These are phyloP conservation scores for Pteromalus puparum DNA, from an alignment of 1,140 invertebrate species.

Conservation along the genomic window DNA sequence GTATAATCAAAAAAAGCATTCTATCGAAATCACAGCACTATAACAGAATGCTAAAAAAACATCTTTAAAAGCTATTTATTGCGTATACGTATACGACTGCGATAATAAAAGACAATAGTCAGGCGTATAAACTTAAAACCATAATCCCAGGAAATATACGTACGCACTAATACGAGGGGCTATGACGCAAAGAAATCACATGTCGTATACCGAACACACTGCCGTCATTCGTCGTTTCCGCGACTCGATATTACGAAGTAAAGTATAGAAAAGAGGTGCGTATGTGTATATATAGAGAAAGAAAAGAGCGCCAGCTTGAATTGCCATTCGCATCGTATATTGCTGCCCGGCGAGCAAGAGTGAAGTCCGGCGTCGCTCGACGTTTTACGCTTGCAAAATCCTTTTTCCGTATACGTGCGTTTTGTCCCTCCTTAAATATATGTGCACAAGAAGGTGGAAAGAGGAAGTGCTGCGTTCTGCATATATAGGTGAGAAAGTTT, in stretches of 20 bases:
- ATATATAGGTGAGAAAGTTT: conserved; percentile 29
- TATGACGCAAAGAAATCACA: not conserved
- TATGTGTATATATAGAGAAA: not conserved
- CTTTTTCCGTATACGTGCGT: conserved; percentile 45
- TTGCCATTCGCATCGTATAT: conserved; percentile 18
- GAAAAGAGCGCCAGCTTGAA: conserved; percentile 21
- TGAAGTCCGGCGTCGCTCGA: conserved; percentile 9
- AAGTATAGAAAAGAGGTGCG: not conserved
- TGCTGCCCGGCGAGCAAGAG: too few species aligned
- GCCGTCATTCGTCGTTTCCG: not conserved
- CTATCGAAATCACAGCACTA: too few species aligned
- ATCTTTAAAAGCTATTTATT: not conserved
- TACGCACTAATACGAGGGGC: not conserved
- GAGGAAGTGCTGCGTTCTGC: not conserved
- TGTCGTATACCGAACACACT: not conserved
- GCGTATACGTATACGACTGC: not conserved
- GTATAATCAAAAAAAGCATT: too few species aligned
- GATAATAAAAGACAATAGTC: not conserved
- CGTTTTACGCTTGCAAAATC: conserved; percentile 31
- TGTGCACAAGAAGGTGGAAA: not conserved
- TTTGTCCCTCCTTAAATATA: conserved; percentile 10
- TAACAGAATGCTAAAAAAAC: not conserved
- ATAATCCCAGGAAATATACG: not conserved
- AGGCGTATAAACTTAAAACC: not conserved
- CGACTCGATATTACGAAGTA: not conserved